Base-by-base conservation (phyloP, 2,113 vertebrate species). In the Saguinus midas region DNA sequence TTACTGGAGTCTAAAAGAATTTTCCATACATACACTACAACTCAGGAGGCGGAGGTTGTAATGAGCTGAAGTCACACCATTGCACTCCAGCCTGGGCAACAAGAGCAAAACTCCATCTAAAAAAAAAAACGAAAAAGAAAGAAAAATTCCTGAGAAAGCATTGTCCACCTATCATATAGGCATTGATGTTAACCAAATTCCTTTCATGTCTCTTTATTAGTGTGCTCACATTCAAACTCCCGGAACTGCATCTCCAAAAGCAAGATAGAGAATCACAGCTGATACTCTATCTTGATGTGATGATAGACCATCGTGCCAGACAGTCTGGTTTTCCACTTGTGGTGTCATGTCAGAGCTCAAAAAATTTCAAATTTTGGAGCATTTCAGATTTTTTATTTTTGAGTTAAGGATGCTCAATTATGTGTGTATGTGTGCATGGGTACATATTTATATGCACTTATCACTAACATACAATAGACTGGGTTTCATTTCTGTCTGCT, bases 1-100 rank as follows among this genome's bases (percentile, higher is more conserved):
- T 91, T 80, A 66, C 52, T 68, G 20, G 91, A 79, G 17, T 79
- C 92, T 80, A 68, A 95, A 83, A 93, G 7, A 73, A 76, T 92
- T 90, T 66, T 43, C 79, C 37, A 64, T 57, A 90, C 18, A 43
- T 78, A 21, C 43, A 68, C 32, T 29, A 17, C 6, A 70, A 70
- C 8, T 57, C 27, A 2, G 61, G 27, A 64, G 58, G 58, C 25
- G 4, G 58, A 61, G 61, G 61, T 64, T 64, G 27, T 29, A 64
- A 29, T 64, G 61, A 64, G 61, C 27, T 64, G 27, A 64, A 29
- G 27, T 32, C 12, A 64, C 61, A 6, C 61, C 61, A 29, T 14
- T 64, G 61, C 5, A 32, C 61, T 32, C 27, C 61, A 64, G 27
- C 61, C 61, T 64, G 27, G 61, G 27, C 27, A 64, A 64, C 27